Conservation (phyloP, 2,113 vertebrate genomes). For the Notarius quadriscutis region DNA sequence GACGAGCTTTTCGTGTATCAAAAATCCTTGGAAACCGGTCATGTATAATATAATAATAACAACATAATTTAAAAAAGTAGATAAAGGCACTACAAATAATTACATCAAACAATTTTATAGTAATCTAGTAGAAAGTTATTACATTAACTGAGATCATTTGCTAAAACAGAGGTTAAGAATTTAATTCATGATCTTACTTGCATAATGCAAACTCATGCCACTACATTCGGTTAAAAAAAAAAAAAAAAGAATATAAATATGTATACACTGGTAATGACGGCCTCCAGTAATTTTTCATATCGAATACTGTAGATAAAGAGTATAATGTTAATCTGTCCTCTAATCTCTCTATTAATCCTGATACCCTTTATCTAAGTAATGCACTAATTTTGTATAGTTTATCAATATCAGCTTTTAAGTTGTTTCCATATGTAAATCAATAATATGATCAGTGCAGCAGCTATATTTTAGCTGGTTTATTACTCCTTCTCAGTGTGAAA, state of each 20-base stretch:
- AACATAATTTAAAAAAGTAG: neutral
- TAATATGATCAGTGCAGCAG: neutral
- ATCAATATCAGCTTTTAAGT: neutral
- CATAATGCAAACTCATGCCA: neutral
- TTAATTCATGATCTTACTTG: neutral
- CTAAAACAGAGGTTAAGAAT: neutral
- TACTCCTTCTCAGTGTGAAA: neutral
- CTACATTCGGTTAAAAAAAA: neutral
- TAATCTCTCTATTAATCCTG: neutral
- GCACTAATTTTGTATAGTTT: neutral
- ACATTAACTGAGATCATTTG: neutral
- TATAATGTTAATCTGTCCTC: slow-evolving; percentile 7
- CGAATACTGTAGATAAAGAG: neutral
- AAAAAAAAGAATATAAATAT: neutral
- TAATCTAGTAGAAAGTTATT: neutral
- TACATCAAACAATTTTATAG: neutral
- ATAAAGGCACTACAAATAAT: neutral
- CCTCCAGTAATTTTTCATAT: neutral
- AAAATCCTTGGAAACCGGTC: neutral
- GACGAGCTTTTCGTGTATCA: neutral
- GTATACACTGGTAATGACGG: neutral
- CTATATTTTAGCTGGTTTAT: neutral
- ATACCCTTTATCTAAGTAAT: neutral
- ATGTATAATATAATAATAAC: neutral
- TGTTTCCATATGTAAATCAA: neutral